Percentiles rank a stretch among this genome's conserved stretches.
Conservation (phyloP, 2,797 vertebrate species). For the Linurgus olivaceus region DNA sequence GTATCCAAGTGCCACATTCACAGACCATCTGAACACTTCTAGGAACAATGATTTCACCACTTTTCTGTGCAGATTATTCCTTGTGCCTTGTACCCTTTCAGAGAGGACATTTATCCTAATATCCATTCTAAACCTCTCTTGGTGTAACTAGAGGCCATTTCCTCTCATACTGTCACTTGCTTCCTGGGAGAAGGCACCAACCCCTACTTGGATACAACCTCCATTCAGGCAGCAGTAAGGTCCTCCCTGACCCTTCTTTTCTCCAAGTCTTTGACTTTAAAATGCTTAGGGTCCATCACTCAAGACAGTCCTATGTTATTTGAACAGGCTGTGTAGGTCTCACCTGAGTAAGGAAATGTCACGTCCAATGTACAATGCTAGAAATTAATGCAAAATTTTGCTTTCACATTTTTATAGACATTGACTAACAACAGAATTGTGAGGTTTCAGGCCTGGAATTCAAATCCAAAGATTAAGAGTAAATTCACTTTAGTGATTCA, state of each 20-base stretch:
- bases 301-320: neutral
- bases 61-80: neutral
- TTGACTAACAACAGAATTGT: neutral
- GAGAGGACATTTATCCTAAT: neutral
- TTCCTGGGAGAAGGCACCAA: neutral
- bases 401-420: neutral
- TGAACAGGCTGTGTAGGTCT: neutral
- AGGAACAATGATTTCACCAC: neutral
- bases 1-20: neutral
- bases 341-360: neutral
- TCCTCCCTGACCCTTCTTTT: neutral
- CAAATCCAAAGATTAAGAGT: neutral
- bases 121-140: neutral
- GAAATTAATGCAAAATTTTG: neutral
- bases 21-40: neutral
- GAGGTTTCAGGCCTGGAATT: neutral
- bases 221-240: neutral
- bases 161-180: neutral
- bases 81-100: neutral
- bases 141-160: neutral
- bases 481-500: neutral
- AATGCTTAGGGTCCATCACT: neutral
- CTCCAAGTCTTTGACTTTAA: neutral
- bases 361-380: neutral
- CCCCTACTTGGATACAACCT: neutral